These are phyloP conservation scores for Dicycla oo DNA, from an alignment of 2,888 invertebrate species.

Conservation along the genomic window DNA sequence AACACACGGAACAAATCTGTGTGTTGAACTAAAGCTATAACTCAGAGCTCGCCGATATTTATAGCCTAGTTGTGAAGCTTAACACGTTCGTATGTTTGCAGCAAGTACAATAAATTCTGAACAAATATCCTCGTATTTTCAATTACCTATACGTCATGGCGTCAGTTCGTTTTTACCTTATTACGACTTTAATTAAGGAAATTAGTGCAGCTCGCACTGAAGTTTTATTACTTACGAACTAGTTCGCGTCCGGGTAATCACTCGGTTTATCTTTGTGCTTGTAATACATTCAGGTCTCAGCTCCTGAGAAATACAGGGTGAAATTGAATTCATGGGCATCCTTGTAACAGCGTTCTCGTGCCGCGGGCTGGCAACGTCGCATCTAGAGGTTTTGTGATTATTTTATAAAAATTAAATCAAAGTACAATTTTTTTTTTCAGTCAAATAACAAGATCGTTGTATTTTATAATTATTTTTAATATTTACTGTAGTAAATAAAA, in stretches of 20 bases:
- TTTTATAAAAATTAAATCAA: no score
- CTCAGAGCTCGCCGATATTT: constrained; percentile 82
- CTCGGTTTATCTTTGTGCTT: constrained; percentile 30
- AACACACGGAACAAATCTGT: constrained; percentile 74
- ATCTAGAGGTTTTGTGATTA: no score
- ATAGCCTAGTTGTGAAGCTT: constrained; percentile 81
- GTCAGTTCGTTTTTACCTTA: constrained; percentile 50
- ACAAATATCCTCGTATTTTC: constrained; percentile 74
- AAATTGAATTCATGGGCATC: no score
- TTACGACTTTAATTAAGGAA: constrained; percentile 49
- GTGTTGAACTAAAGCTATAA: constrained; percentile 77
- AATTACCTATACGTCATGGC: constrained; percentile 66
- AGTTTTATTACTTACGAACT: constrained; percentile 36
- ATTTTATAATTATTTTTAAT: no score
- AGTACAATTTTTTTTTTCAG: no score
- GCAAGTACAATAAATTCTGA: constrained; percentile 76
- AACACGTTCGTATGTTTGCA: constrained; percentile 79
- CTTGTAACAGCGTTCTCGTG: no score
- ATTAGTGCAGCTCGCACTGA: constrained; percentile 23
- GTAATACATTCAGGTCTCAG: constrained; percentile 15
- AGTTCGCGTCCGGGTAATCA: background rate
- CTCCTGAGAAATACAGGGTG: background rate
- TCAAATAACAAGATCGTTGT: no score
- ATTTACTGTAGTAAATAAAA: no score
- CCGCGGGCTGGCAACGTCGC: no score